Percentiles rank a stretch among this genome's conserved stretches.
These are phyloP conservation scores for Aphidius gifuensis DNA, from an alignment of 1,140 invertebrate species.

Conservation along the genomic window DNA sequence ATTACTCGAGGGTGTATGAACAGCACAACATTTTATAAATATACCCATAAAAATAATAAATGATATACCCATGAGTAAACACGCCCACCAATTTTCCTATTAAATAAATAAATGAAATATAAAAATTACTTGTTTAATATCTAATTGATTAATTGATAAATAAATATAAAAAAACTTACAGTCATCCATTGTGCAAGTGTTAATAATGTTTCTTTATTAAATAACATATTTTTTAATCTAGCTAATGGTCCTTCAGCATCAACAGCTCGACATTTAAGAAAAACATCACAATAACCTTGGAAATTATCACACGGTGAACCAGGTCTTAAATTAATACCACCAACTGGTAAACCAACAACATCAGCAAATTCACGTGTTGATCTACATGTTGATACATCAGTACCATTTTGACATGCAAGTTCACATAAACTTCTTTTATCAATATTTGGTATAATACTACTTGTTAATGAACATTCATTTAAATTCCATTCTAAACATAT, in stretches of 20 bases:
- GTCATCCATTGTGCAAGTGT: slow-evolving; percentile 87
- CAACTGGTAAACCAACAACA: slow-evolving; percentile 70
- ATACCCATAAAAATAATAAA: slow-evolving; percentile 95
- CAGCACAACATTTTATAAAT: slow-evolving; percentile 99
- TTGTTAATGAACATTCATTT: slow-evolving; percentile 94
- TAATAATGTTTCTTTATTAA: slow-evolving; percentile 86
- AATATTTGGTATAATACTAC: slow-evolving; percentile 74
- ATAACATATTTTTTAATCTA: slow-evolving; percentile 92
- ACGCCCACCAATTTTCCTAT: slow-evolving; percentile 95
- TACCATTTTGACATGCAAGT: slow-evolving; percentile 89
- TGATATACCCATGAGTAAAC: slow-evolving; percentile 84
- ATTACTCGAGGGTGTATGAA: slow-evolving; percentile 97
- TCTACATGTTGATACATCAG: slow-evolving; percentile 71
- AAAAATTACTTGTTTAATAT: slow-evolving; percentile 22
- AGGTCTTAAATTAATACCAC: slow-evolving; percentile 84
- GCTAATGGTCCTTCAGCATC: slow-evolving; percentile 97
- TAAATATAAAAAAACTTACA: slow-evolving; percentile 46
- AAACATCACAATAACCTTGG: slow-evolving; percentile 98
- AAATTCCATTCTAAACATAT: slow-evolving; percentile 94
- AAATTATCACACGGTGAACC: slow-evolving; percentile 99
- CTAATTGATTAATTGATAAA: slow-evolving; percentile 20
- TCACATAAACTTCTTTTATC: slow-evolving; percentile 90
- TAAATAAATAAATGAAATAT: slow-evolving; percentile 27
- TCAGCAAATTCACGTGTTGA: slow-evolving; percentile 83
- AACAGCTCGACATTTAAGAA: slow-evolving; percentile 93